A percentile compares a stretch with the other conserved stretches of the same genome.
phyloP scores from a whole-genome alignment of 2,113 vertebrate genomes.

The Petrocephalus zakoni region DNA sequence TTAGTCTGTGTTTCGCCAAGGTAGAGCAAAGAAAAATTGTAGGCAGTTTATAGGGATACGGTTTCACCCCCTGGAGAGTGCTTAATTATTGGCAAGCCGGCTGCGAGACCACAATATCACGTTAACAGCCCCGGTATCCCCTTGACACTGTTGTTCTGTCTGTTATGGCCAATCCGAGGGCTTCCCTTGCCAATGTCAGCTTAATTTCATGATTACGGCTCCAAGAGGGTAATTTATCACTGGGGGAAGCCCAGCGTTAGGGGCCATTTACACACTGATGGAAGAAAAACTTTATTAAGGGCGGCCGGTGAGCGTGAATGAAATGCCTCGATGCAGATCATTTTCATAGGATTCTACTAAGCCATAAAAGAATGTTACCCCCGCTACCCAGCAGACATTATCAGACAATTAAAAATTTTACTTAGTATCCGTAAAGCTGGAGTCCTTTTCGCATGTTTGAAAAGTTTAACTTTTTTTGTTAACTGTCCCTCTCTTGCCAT shows the following conservation, averaged over 20 bases:
- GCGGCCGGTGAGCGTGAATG: background rate
- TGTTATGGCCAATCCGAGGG: slow-evolving; percentile 8
- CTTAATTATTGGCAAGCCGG: slow-evolving; percentile 24
- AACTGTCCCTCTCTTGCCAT: background rate
- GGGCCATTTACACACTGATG: slow-evolving; percentile 8
- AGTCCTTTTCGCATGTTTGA: background rate
- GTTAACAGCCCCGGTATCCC: slow-evolving; percentile 14
- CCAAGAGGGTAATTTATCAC: slow-evolving; percentile 20
- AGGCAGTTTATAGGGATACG: slow-evolving; percentile 11
- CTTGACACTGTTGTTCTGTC: slow-evolving; percentile 14
- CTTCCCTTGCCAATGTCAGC: slow-evolving; percentile 20
- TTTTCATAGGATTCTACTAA: slow-evolving; percentile 45
- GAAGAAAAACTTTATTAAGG: slow-evolving; percentile 13
- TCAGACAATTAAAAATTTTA: background rate
- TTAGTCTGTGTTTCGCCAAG: slow-evolving; percentile 14
- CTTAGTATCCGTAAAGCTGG: background rate
- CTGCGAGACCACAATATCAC: slow-evolving; percentile 24
- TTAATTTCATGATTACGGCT: slow-evolving; percentile 21
- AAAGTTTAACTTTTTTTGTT: background rate
- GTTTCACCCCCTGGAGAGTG: slow-evolving; percentile 20
- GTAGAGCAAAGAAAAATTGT: slow-evolving; percentile 20
- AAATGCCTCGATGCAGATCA: slow-evolving; percentile 21
- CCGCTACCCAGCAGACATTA: background rate
- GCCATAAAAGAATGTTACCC: background rate
- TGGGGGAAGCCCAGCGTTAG: background rate